These are phyloP conservation scores for Meloe dianella DNA, from an alignment of 2,888 invertebrate species.

Conservation along the genomic window DNA sequence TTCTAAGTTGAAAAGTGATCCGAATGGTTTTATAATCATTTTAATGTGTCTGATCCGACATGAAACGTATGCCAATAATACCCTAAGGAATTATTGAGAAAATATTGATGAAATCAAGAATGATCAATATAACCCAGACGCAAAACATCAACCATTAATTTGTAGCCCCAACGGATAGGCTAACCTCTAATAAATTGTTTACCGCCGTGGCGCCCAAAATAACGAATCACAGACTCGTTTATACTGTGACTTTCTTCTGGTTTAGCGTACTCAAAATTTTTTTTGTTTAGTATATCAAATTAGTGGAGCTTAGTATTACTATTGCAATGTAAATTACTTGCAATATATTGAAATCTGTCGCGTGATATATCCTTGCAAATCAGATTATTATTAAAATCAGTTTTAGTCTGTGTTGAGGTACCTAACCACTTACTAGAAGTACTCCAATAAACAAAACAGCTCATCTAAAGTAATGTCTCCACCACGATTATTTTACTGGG, in stretches of 20 bases:
- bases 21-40: too few relatives aligned
- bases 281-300: slow-evolving; percentile 21
- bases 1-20: too few relatives aligned
- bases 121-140: slow-evolving; percentile 17
- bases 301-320: slow-evolving; percentile 15
- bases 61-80: too few relatives aligned
- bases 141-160: slow-evolving; percentile 15
- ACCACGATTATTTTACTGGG: too few relatives aligned
- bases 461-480: slow-evolving; percentile 17
- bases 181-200: slow-evolving; percentile 18
- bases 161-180: slow-evolving; percentile 16
- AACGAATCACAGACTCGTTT: slow-evolving; percentile 18
- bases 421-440: slow-evolving; percentile 27
- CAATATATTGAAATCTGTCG: slow-evolving; percentile 20
- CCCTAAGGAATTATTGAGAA: too few relatives aligned
- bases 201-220: slow-evolving; percentile 19
- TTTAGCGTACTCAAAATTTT: slow-evolving; percentile 21
- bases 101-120: too few relatives aligned
- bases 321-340: slow-evolving; percentile 24
- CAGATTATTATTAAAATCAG: slow-evolving; percentile 21
- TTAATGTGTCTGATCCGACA: too few relatives aligned
- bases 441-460: slow-evolving; percentile 29
- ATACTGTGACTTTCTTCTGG: slow-evolving; percentile 21
- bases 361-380: slow-evolving; percentile 18
- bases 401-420: slow-evolving; percentile 23